These are phyloP conservation scores for Lasioglossum vierecki DNA, from an alignment of 2,888 invertebrate genomes.

Conservation along the genomic window DNA sequence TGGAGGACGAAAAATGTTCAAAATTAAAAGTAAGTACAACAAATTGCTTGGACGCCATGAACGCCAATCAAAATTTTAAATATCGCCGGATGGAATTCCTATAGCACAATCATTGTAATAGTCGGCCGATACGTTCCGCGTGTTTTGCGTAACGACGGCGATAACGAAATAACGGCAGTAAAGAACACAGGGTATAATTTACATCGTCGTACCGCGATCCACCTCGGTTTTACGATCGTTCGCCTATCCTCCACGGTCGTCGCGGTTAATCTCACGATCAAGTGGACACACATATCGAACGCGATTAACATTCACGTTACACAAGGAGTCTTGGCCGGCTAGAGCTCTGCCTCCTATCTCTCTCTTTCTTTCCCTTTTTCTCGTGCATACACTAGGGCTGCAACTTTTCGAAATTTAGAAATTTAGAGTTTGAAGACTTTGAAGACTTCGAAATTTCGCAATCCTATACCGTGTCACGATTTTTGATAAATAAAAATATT, in stretches of 20 bases:
- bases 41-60: not conserved
- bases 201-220: slow-evolving; percentile 19
- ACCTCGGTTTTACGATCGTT: slow-evolving; percentile 42
- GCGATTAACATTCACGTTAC: slow-evolving; percentile 63
- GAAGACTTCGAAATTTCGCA: too few relatives aligned
- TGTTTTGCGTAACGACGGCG: slow-evolving; percentile 31
- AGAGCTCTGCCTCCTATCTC: not conserved
- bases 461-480: too few relatives aligned
- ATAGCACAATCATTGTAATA: not conserved
- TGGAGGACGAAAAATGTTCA: not conserved
- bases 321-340: slow-evolving; percentile 42
- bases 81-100: not conserved
- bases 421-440: too few relatives aligned
- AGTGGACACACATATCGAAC: slow-evolving; percentile 47
- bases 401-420: too few relatives aligned
- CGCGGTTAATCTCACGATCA: slow-evolving; percentile 54
- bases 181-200: slow-evolving; percentile 37
- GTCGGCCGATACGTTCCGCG: slow-evolving; percentile 14
- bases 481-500: too few relatives aligned
- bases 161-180: slow-evolving; percentile 33
- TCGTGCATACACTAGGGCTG: not conserved
- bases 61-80: not conserved
- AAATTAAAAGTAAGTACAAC: not conserved
- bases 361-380: not conserved
- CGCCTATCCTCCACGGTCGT: slow-evolving; percentile 12